Conservation (phyloP, 2,888 invertebrate species). For the Sylvicola cinctus region DNA sequence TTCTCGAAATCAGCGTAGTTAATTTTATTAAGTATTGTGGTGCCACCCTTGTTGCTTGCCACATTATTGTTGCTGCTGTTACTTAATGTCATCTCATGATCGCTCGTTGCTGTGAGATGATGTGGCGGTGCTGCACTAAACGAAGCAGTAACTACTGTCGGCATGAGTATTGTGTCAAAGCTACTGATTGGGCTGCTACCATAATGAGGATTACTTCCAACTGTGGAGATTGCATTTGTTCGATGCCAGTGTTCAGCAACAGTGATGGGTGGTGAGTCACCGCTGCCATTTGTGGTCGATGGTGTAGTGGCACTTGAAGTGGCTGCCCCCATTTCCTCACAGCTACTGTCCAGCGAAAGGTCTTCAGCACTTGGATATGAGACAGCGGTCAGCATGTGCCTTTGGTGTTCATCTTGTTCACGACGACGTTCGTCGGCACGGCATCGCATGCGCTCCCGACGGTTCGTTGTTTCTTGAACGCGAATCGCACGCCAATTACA, state of each 20-base stretch:
- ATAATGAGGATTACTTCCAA: slow-evolving; percentile 1
- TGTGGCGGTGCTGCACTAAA: neutral
- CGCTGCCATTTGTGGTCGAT: neutral
- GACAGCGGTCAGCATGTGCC: slow-evolving; percentile 35
- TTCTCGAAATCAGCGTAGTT: slow-evolving; percentile 68
- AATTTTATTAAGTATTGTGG: slow-evolving; percentile 10
- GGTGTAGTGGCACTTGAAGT: too few relatives aligned
- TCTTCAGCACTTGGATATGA: slow-evolving; percentile 41
- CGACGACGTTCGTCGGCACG: slow-evolving; percentile 34
- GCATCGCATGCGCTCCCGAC: slow-evolving; percentile 36
- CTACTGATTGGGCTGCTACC: slow-evolving; percentile 10
- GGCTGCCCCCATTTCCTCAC: slow-evolving; percentile 11
- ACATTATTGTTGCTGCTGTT: slow-evolving; percentile 1
- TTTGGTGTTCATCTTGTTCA: slow-evolving; percentile 30
- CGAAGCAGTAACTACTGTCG: slow-evolving; percentile 16
- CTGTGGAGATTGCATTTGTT: neutral
- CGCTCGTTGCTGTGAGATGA: slow-evolving; percentile 16
- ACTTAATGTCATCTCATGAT: neutral
- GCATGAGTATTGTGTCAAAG: slow-evolving; percentile 23
- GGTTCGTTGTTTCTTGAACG: slow-evolving; percentile 36
- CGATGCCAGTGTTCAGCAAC: neutral
- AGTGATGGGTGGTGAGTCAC: neutral
- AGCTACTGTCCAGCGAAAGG: slow-evolving; percentile 31
- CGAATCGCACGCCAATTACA: slow-evolving; percentile 47
- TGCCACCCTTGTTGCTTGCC: slow-evolving; percentile 1